phyloP scores from a whole-genome alignment of 2,113 vertebrate genomes.

The Chaetodon trifascialis region DNA sequence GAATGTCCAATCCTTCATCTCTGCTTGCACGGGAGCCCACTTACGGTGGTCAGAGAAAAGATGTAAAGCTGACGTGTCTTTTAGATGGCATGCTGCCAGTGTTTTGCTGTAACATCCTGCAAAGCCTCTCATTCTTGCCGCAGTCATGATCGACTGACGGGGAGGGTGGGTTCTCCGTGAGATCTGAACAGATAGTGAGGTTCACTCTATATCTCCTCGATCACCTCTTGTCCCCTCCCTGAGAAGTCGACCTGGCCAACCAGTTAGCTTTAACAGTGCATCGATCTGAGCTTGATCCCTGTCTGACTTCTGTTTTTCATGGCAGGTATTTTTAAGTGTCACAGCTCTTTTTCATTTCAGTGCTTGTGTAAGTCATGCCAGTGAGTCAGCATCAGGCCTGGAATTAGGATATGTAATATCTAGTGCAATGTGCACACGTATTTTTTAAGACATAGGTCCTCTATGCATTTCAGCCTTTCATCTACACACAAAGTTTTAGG shows the following conservation, averaged over 20 bases:
- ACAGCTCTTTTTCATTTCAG: conserved; percentile 21
- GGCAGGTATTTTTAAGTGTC: background rate
- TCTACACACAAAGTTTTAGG: too few species aligned
- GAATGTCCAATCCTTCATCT: background rate
- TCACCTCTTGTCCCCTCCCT: background rate
- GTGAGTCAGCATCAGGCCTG: conserved; percentile 5
- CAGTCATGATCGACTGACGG: conserved; percentile 6
- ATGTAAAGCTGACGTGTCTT: background rate
- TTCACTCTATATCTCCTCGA: conserved; percentile 8
- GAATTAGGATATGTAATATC: conserved; percentile 8
- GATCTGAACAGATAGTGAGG: conserved; percentile 22
- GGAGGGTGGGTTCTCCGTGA: background rate
- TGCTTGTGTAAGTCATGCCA: background rate
- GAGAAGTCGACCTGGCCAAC: background rate
- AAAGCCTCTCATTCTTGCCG: background rate
- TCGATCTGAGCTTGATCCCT: background rate
- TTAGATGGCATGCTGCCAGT: background rate
- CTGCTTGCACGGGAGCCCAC: background rate
- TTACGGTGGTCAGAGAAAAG: background rate
- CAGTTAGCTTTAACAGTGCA: background rate
- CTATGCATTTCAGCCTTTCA: too few species aligned
- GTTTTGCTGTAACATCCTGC: background rate
- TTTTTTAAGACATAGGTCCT: too few species aligned
- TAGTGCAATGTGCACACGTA: too few species aligned
- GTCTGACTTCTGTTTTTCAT: background rate